Percentiles rank a stretch among this genome's conserved stretches.
Evolutionary conservation across 2,113 vertebrate genomes (phyloP).

Genomic region (Carassius carassius): DNA sequence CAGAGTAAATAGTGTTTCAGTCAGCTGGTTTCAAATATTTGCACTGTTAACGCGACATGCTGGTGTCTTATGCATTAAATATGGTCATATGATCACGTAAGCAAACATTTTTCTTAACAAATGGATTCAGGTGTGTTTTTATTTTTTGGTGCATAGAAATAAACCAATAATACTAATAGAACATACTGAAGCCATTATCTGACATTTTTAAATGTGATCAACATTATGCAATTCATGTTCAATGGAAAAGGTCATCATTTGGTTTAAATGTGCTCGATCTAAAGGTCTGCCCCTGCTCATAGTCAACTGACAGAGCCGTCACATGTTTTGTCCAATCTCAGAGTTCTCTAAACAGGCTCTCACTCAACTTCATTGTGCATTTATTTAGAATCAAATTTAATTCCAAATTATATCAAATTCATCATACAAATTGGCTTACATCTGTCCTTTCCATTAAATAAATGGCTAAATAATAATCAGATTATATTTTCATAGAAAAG

Average conservation of each 20-base stretch:
- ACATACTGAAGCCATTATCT: not conserved
- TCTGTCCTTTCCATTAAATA: conserved; percentile 13
- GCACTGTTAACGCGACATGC: conserved; percentile 28
- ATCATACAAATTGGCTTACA: conserved; percentile 7
- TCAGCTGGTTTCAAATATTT: conserved; percentile 49
- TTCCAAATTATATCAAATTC: conserved; percentile 18
- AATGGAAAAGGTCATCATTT: not conserved
- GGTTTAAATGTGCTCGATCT: not conserved
- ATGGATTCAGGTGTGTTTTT: not conserved
- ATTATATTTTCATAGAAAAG: not conserved
- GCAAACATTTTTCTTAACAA: not conserved
- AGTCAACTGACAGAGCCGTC: conserved; percentile 16
- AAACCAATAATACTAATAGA: not conserved
- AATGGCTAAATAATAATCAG: not conserved
- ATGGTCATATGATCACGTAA: conserved; percentile 13
- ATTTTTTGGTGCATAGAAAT: not conserved
- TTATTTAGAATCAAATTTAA: conserved; percentile 24
- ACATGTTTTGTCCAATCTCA: conserved; percentile 38
- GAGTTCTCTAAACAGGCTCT: conserved; percentile 3
- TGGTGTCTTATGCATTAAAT: conserved; percentile 6
- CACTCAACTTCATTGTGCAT: conserved; percentile 4
- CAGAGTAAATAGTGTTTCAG: conserved; percentile 35
- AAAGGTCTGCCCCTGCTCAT: not conserved
- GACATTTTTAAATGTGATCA: not conserved
- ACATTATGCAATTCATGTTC: not conserved